Percentiles rank a stretch among this genome's conserved stretches.
Evolutionary conservation across 1,140 invertebrate species (phyloP).

Genomic region (Oncopeltus fasciatus): DNA sequence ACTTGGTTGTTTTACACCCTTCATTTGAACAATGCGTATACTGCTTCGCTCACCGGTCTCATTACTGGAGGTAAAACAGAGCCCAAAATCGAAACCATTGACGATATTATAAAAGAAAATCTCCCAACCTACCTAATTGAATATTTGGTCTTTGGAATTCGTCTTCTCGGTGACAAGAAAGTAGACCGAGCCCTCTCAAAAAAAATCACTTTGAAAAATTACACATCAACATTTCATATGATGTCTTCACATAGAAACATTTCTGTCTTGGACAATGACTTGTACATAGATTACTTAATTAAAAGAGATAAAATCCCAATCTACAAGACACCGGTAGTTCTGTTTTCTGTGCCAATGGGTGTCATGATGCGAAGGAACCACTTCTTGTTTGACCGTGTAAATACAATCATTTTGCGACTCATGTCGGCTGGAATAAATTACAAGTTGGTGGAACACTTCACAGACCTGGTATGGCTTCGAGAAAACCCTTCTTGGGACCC

Average conservation of each 20-base stretch:
- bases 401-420: neutral
- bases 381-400: neutral
- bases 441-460: neutral
- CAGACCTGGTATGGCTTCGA: neutral
- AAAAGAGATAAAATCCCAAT: neutral
- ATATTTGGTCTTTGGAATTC: neutral
- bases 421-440: neutral
- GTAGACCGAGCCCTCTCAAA: neutral
- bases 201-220: neutral
- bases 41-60: neutral
- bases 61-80: neutral
- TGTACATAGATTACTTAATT: neutral
- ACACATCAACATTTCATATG: neutral
- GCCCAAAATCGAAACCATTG: neutral
- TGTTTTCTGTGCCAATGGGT: neutral
- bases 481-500: neutral
- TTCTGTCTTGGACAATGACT: neutral
- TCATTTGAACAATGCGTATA: neutral
- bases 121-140: neutral
- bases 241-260: neutral
- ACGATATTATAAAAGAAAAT: neutral
- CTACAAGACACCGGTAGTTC: neutral
- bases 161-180: neutral
- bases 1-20: neutral
- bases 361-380: neutral